Conservation (phyloP, 2,888 invertebrate species). For the Hedychridium roseum region DNA sequence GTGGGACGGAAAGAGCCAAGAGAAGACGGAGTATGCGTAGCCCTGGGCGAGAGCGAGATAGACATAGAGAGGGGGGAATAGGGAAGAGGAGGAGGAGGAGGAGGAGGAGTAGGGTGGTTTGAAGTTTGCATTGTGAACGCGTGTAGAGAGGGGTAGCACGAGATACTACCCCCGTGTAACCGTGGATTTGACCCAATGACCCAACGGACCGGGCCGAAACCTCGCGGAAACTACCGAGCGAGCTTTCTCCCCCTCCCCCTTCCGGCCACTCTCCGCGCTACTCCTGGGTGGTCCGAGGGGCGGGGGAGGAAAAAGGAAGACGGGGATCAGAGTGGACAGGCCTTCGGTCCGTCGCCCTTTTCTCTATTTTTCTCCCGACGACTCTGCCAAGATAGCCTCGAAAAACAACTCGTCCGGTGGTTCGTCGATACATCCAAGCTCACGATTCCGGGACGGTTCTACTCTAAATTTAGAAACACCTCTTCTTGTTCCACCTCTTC, state of each 20-base stretch:
- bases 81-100: background rate
- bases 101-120: slow-evolving; percentile 14
- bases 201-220: slow-evolving; percentile 53
- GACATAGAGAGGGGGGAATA: background rate
- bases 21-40: background rate
- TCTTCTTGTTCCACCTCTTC: no score
- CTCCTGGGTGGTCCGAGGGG: slow-evolving; percentile 11
- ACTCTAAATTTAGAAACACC: no score
- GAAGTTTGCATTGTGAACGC: slow-evolving; percentile 55
- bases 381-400: no score
- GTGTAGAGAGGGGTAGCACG: slow-evolving; percentile 28
- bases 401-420: no score
- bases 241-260: slow-evolving; percentile 7
- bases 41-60: background rate
- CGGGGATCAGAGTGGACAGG: no score
- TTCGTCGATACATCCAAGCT: no score
- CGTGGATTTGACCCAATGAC: slow-evolving; percentile 62
- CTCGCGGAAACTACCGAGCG: slow-evolving; percentile 49
- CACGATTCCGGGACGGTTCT: no score
- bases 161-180: slow-evolving; percentile 48
- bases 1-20: slow-evolving; percentile 8
- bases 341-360: no score
- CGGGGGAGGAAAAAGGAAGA: slow-evolving; percentile 4
- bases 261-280: slow-evolving; percentile 10
- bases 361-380: no score